Base-by-base conservation (phyloP, 2,113 vertebrate genomes). In the Ciconia maguari region DNA sequence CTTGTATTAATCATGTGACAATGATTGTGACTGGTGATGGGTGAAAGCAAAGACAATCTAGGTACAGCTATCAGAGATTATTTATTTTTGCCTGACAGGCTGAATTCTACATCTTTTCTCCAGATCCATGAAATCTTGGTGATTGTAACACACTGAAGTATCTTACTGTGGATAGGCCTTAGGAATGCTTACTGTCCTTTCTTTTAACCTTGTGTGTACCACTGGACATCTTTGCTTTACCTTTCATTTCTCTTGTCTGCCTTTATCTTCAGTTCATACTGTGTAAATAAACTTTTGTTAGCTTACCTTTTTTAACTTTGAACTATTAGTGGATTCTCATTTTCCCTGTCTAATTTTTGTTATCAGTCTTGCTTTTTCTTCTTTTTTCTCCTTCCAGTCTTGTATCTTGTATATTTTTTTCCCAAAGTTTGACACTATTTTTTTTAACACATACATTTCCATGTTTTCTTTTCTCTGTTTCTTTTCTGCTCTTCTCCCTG, bases 381-480 rank as follows among this genome's bases (percentile, higher is more conserved):
- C 16, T 25, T 57, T 65, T 66, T 71, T 13, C 9, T 81, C 81
- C 11, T 55, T 77, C 16, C 6, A 20, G 3, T 34, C 11, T 71
- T 38, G 8, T 3, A 24, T 30, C 1, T 1, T 49, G 12, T 38
- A 49, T 16, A 34, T 20, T 5, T 49, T 70, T 83, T 27, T 2
- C 4, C 5, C 5, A 41, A 27, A 61, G 24, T 2, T 55, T 55
- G 16, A 51, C 8, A 20, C 1, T 4, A 7, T 0, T 0, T n/a
- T 46, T 49, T 16, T 3, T 4, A 25, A 57, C 65, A 36, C 57
- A 30, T 11, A 1, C 0, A 27, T 68, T 70, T 78, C 3, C 3
- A 1, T n/a, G 4, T 15, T 76, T 58, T 52, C 2, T 55, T 26
- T 38, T 32, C 15, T 44, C 6, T 21, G 8, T 11, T 51, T 46